Base-by-base conservation (phyloP, 1,140 invertebrate genomes). In the Papilio polyxenes region DNA sequence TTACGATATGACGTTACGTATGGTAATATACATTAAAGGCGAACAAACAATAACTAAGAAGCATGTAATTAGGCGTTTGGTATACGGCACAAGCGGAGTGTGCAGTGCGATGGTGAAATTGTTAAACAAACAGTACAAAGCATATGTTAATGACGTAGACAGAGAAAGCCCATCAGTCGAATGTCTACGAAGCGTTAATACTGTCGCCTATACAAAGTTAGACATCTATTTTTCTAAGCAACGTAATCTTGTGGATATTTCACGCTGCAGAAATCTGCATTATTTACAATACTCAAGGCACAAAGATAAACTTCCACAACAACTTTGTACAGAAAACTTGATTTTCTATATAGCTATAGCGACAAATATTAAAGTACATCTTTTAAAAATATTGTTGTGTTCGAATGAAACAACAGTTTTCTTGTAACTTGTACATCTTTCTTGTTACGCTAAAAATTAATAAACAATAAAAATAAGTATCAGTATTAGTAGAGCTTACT, bases 101-200 rank as follows among this genome's bases (percentile, higher is more conserved):
- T 17, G 37, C 72, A 3, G 4, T 77, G 20, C 44, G 75, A 84
- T 85, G 83, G 90, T 88, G 92, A 93, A 93, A 92, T 90, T 92
- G 85, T 89, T 90, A 87, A 88, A 81, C 85, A 92, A 92, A 93
- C 89, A 92, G 88, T 90, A 89, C 88, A 88, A 86, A 91, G 87
- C 89, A 90, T 91, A 93, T 92, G 91, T 89, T 91, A 92, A 92
- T 89, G 88, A 89, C 85, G 85, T 84, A 74, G 44, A 62, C 80
- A 84, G 90, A 90, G 92, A 93, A 93, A 93, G 92, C 88, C 82
- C 80, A 84, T 82, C 82, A 89, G 89, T 88, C 88, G 88, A 92
- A 93, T 89, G 82, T 78, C 85, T 84, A 89, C 88, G 89, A 90
- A 91, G 83, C 87, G 83, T 85, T 89, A 89, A 88, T 90, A 88